A percentile compares a stretch with the other conserved stretches of the same genome.
phyloP scores from a whole-genome alignment of 2,113 vertebrate species.

The Pipra filicauda region DNA sequence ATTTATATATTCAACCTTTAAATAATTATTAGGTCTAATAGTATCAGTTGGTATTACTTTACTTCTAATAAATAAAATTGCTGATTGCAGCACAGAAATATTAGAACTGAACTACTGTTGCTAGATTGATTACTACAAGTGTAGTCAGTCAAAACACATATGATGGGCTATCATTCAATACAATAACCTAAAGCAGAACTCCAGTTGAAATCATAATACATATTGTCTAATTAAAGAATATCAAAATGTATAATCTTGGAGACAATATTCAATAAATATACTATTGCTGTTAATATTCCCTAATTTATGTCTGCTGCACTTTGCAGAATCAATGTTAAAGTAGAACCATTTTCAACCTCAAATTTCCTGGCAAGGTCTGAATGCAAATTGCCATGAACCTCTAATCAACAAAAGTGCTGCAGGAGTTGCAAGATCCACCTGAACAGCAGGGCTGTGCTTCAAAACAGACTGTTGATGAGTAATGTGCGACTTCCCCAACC shows the following conservation, averaged over 20 bases:
- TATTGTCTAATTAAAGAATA: not conserved
- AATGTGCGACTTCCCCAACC: accelerated
- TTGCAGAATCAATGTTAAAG: not conserved
- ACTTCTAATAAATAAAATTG: not conserved
- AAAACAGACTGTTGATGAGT: not conserved
- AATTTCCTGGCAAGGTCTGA: not conserved
- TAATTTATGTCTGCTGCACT: not conserved
- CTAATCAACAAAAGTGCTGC: not conserved
- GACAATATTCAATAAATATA: not conserved
- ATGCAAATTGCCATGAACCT: not conserved
- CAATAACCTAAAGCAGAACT: not conserved
- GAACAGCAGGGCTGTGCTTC: not conserved
- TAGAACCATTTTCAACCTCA: not conserved
- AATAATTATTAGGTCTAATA: not conserved
- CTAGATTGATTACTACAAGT: not conserved
- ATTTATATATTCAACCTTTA: not conserved
- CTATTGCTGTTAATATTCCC: not conserved
- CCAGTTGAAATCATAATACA: not conserved
- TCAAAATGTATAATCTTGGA: not conserved
- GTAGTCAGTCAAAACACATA: constrained; percentile 13
- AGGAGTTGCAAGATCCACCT: not conserved
- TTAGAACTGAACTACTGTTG: not conserved
- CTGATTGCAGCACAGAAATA: not conserved
- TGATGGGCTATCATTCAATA: not conserved
- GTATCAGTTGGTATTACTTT: not conserved